Evolutionary conservation across 2,113 vertebrate species (phyloP), one percentile per base, ranked within the genome.

Genomic region (Rhinogobius similis): DNA sequence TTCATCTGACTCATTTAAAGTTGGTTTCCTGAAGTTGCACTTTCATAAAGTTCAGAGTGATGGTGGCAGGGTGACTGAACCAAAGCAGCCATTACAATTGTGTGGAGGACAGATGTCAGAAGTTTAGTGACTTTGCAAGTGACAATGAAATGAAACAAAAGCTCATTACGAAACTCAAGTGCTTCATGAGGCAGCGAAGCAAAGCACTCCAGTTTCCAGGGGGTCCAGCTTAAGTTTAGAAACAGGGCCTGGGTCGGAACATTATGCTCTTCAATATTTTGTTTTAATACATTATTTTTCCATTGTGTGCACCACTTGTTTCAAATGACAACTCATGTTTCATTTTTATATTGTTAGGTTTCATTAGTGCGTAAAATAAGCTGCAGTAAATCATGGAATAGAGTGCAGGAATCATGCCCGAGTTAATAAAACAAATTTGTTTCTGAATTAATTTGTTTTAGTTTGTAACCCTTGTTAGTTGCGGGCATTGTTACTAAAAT

Each of bases 161-260:
- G 64, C 78, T 82, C 73, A 77, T 84, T 79, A 72, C 12, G 18
- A 79, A 67, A 78, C 69, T 76, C 8, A 38, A 24, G 59, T 73
- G 75, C 48, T 68, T 79, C 77, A 70, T 65, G 73, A 39, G 26
- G 75, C 67, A 59, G 32, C 65, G 62, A 55, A 55, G 55, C 61
- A 43, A 36, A 72, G 72, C 55, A 56, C 23, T 55, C 18, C 27
- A 61, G 29, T 38, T 36, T 61, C 29, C 58, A 38, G 58, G 58
- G 20, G 58, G 58, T 61, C 20, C 27, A 32, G 3, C 36, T 82
- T 56, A 3, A 39, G 4, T 21, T 29, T 81, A 26, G 53, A 21
- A 66, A 55, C 62, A 66, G 11, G n/a, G 32, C 48, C 65, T 68
- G n/a, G n/a, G 44, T 46, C 18, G 46, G 23, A 26, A 55, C 21